Percentiles rank a stretch among this genome's conserved stretches.
phyloP scores from a whole-genome alignment of 2,888 invertebrate genomes.

The Netelia melanura region DNA sequence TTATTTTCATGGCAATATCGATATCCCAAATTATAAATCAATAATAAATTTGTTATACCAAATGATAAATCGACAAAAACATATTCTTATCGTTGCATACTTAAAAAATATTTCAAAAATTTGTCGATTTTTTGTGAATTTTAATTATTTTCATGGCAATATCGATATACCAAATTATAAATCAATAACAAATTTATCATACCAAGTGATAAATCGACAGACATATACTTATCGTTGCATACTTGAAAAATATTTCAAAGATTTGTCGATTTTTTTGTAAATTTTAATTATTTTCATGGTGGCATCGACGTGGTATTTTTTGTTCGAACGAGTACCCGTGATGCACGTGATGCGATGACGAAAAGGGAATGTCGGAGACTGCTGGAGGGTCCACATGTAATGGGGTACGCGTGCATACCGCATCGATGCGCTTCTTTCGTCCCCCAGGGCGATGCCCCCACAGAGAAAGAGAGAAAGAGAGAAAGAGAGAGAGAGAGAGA shows the following conservation, averaged over 20 bases:
- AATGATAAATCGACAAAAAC: not conserved
- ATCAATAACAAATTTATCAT: no score
- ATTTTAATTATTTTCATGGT: not conserved
- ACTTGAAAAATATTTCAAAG: no score
- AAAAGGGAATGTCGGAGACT: constrained; percentile 33
- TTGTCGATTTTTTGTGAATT: not conserved
- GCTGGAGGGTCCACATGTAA: constrained; percentile 24
- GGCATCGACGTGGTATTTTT: constrained; percentile 62
- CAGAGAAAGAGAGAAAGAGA: constrained; percentile 28
- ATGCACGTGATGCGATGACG: constrained; percentile 69
- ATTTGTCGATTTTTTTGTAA: no score
- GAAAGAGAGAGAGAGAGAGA: constrained; percentile 13
- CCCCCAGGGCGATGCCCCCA: constrained; percentile 74
- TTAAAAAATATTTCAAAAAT: no score
- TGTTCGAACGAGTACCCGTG: constrained; percentile 41
- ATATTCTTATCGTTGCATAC: no score
- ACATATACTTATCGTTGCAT: no score
- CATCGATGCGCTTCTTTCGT: constrained; percentile 57
- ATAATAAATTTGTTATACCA: not conserved
- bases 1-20: no score
- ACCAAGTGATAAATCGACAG: no score
- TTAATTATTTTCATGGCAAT: no score
- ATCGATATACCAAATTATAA: no score
- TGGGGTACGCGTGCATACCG: constrained; percentile 36
- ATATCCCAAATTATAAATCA: no score